Evolutionary conservation across 2,888 invertebrate genomes (phyloP).

Genomic region (Chaitophorus viminalis): DNA sequence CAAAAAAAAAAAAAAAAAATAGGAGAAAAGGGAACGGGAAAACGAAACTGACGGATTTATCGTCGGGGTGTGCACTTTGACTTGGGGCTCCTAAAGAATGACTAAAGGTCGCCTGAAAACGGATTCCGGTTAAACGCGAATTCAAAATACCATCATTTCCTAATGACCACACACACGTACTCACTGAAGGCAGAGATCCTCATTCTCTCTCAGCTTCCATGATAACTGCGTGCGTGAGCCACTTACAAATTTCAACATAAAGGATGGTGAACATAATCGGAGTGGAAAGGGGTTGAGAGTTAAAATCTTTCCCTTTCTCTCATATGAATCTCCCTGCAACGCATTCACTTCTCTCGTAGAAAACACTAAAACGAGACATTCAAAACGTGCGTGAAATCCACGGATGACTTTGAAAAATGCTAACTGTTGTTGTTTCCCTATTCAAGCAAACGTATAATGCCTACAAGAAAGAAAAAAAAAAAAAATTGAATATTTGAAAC

Average conservation of each 20-base stretch:
- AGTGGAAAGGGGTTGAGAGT: slow-evolving; percentile 35
- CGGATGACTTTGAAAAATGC: not conserved
- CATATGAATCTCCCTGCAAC: not conserved
- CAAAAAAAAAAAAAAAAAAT: not conserved
- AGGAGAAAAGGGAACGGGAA: not conserved
- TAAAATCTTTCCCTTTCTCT: slow-evolving; percentile 7
- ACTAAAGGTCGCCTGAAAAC: slow-evolving; percentile 42
- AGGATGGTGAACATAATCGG: slow-evolving; percentile 38
- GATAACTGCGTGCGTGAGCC: slow-evolving; percentile 58
- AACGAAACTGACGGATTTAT: slow-evolving; percentile 49
- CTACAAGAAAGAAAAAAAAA: no score
- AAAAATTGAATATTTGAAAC: no score
- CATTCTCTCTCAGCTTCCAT: slow-evolving; percentile 2
- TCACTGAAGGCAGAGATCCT: not conserved
- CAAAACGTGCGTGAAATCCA: slow-evolving; percentile 2
- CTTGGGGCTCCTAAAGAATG: slow-evolving; percentile 36
- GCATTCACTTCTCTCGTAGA: slow-evolving; percentile 28
- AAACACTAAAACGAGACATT: slow-evolving; percentile 22
- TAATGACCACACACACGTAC: slow-evolving; percentile 50
- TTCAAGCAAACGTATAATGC: no score
- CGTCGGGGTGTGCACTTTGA: slow-evolving; percentile 20
- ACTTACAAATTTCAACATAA: slow-evolving; percentile 57
- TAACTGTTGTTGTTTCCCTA: no score
- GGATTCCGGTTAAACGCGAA: slow-evolving; percentile 52
- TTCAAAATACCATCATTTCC: slow-evolving; percentile 52